These are phyloP conservation scores for Patella caerulea DNA, from an alignment of 2,888 invertebrate species.

Conservation along the genomic window DNA sequence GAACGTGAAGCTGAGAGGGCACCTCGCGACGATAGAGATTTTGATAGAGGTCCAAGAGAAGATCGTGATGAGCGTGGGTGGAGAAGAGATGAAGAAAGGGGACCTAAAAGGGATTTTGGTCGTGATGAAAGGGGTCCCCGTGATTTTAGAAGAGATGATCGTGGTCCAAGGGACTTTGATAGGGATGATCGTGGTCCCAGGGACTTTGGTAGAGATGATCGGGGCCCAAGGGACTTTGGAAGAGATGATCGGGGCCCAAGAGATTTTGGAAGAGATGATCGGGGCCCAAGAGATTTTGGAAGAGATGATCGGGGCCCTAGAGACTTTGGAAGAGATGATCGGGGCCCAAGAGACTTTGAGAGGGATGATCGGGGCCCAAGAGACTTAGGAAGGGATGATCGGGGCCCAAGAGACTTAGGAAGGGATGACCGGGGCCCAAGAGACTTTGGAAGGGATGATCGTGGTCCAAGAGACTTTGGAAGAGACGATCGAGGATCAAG, in stretches of 20 bases:
- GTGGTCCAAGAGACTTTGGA: slow-evolving; percentile 27
- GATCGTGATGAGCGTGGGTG: slow-evolving; percentile 25
- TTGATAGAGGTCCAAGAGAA: slow-evolving; percentile 34
- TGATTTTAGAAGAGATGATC: neutral
- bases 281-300: no score
- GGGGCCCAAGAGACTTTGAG: no score
- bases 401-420: no score
- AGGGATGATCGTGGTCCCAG: slow-evolving; percentile 12
- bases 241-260: no score
- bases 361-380: slow-evolving; percentile 8
- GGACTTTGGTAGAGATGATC: no score
- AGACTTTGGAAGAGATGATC: no score
- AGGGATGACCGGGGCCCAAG: slow-evolving; percentile 22
- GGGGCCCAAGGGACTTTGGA: no score
- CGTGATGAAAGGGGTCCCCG: slow-evolving; percentile 34
- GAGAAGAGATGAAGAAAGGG: slow-evolving; percentile 32
- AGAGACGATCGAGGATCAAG: slow-evolving; percentile 25
- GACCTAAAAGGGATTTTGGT: slow-evolving; percentile 31
- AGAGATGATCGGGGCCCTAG: no score
- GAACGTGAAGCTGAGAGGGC: slow-evolving; percentile 59
- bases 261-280: no score
- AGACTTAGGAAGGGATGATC: no score
- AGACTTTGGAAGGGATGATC: slow-evolving; percentile 24
- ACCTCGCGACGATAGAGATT: slow-evolving; percentile 22
- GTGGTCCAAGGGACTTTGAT: neutral